phyloP scores from a whole-genome alignment of 2,888 invertebrate species.

The Mactromeris polynyma region DNA sequence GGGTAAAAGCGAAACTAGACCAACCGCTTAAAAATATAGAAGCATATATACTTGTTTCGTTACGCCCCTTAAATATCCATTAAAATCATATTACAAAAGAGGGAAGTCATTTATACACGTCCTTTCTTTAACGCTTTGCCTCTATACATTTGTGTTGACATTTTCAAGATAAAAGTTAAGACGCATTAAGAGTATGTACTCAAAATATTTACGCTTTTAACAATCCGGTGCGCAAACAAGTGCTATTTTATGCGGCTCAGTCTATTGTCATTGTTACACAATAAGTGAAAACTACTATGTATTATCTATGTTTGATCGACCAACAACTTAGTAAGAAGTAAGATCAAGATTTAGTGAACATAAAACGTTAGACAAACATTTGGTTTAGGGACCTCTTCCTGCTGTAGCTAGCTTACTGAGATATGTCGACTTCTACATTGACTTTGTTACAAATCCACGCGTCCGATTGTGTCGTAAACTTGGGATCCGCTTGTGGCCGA shows the following conservation, averaged over 20 bases:
- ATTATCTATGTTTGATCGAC: conserved; percentile 33
- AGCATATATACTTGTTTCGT: no score
- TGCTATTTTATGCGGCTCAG: neutral
- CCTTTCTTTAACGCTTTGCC: neutral
- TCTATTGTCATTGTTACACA: conserved; percentile 27
- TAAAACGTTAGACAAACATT: neutral
- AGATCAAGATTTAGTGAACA: neutral
- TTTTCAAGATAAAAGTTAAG: conserved; percentile 49
- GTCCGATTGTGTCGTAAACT: neutral
- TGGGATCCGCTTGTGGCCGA: no score
- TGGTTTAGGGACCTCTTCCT: neutral
- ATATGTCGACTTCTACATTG: neutral
- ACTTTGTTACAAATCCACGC: neutral
- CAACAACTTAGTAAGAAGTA: conserved; percentile 14
- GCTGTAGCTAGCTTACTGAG: neutral
- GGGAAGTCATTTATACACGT: neutral
- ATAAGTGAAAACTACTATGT: conserved; percentile 14
- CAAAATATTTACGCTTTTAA: conserved; percentile 50
- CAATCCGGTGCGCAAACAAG: conserved; percentile 54
- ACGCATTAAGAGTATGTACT: conserved; percentile 57
- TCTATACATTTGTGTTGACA: conserved; percentile 21
- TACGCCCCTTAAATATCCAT: no score
- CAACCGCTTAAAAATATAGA: no score
- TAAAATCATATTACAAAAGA: no score
- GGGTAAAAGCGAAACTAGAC: no score